Base-by-base conservation (phyloP, 1,140 invertebrate genomes). In the Sinella curviseta region DNA sequence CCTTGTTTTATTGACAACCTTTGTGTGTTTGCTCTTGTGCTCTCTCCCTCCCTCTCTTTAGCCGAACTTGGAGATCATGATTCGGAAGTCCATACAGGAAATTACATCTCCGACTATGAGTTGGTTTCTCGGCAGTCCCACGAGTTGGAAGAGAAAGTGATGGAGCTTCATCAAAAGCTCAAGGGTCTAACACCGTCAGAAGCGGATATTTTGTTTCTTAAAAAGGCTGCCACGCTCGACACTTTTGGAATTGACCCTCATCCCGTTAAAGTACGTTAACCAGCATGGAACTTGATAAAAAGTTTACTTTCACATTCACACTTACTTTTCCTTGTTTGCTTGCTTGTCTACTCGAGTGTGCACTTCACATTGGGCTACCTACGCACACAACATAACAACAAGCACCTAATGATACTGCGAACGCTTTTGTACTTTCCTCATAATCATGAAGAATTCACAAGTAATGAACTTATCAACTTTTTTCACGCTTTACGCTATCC, bases 201-300 rank as follows among this genome's bases (percentile, higher is more conserved):
- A 85, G 92, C 95, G 1, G 95, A 97, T 88, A 91, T 90, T 34
- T 90, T 92, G 80, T 97, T 97, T 86, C 89, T 97, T 34, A 93
- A 93, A 87, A 92, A 95, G 84, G 95, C 96, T 26, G 93, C 93
- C 35, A 91, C 93, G 77, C 89, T 99, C 48, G 97, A 98, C 85
- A 98, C 97, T 0, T 99, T 99, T 86, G 97, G 97, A 17, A 93
- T 99, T 34, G 97, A 99, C 89, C 97, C 97, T 1, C 95, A 99
- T 90, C 94, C 95, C 75, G 96, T 99, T n/a, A 99, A 98, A 91
- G 96, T 96, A 87, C 87, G 34, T 17, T 16, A 36, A 12, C 3
- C 8, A 48, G 20, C 39, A 12, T n/a, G n/a, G n/a, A n/a, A n/a
- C n/a, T n/a, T n/a, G 74, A 17, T 16, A 34, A 12, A 36, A 39